Base-by-base conservation (phyloP, 2,797 vertebrate genomes). In the Myotis daubentonii region DNA sequence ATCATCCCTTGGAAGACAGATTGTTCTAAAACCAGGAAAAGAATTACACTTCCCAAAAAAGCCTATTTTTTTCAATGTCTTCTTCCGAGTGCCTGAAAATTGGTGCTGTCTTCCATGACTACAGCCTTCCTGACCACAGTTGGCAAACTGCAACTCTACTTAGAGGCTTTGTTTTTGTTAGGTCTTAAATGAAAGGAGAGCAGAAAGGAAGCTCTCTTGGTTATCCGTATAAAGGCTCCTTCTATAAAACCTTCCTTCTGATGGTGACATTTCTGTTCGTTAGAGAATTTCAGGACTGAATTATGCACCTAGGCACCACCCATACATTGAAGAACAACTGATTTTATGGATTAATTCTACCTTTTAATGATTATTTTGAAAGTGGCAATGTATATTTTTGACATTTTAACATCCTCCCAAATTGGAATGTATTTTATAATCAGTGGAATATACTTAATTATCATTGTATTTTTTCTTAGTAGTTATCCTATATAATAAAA, bases 11-110 rank as follows among this genome's bases (percentile, higher is more conserved):
- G 44, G 41, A 89, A 87, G 36, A 53, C 78, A 85, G n/a, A 65
- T 93, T 60, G 20, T 91, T 92, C 23, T 87, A 81, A 96, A 95
- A 78, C 16, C 20, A 44, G 41, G 22, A 80, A 94, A 93, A 82
- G 36, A 89, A 81, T 79, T 70, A 33, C 4, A 33, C 15, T 38
- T 23, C 1, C 38, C 47, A 87, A 79, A 44, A 71, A 8, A 11
- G 30, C 74, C 30, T 23, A 0, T 65, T 3, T 5, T 28, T 57
- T 47, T 41, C 17, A 28, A 0, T 68, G 41, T 84, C 88, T 92
- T 92, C 55, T 38, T 89, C 83, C 47, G 87, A 80, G 25, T 87
- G 2, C 71, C 65, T 87, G 3, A 86, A 49, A 80, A 30, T 25
- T 20, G 74, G 5, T 47, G 19, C 15, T 60, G 0, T 44, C 6